A percentile compares a stretch with the other conserved stretches of the same genome.
phyloP scores from a whole-genome alignment of 2,113 vertebrate species.

The Hypanus sabinus region DNA sequence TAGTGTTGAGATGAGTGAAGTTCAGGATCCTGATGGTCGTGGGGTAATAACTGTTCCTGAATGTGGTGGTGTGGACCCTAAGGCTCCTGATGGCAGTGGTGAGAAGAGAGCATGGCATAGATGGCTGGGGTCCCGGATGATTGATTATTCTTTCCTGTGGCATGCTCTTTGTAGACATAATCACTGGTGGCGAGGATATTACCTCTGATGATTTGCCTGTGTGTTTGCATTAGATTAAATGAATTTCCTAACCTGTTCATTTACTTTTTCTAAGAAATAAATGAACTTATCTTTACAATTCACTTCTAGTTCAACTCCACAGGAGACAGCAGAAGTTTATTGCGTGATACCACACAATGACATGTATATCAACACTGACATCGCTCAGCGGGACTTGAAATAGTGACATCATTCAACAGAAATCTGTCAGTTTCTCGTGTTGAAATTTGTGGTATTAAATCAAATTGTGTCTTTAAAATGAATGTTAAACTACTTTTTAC shows the following conservation, averaged over 20 bases:
- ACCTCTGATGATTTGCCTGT: no score
- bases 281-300: constrained; percentile 1
- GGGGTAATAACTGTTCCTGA: no score
- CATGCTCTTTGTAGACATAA: no score
- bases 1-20: no score
- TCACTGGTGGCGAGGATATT: no score
- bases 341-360: neutral
- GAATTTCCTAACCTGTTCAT: neutral
- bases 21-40: no score
- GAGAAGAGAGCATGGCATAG: no score
- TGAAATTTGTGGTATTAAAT: neutral
- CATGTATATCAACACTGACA: neutral
- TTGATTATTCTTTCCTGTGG: no score
- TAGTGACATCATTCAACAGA: neutral
- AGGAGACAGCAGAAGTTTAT: neutral
- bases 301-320: neutral
- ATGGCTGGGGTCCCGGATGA: no score
- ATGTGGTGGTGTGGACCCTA: no score
- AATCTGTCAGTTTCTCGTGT: neutral
- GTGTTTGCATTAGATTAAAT: neutral
- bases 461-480: neutral
- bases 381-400: neutral
- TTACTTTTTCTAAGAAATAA: neutral
- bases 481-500: neutral
- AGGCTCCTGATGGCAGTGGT: no score